phyloP scores from a whole-genome alignment of 1,140 invertebrate genomes.

The Tribolium castaneum region DNA sequence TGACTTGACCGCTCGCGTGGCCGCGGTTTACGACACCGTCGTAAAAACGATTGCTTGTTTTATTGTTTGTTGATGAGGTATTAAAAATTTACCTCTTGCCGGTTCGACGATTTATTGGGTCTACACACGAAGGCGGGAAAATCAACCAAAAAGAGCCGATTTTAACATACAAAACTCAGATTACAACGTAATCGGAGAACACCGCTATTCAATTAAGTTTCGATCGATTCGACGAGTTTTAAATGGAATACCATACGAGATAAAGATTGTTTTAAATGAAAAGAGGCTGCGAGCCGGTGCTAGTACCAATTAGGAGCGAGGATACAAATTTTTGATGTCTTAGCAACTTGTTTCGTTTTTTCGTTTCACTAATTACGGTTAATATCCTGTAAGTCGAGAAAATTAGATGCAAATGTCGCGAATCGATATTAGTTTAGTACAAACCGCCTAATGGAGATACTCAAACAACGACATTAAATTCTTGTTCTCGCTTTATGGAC shows the following conservation, averaged over 20 bases:
- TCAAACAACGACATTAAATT: background rate
- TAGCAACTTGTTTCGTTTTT: background rate
- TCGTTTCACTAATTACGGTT: background rate
- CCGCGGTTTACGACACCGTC: slow-evolving; percentile 11
- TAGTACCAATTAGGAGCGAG: slow-evolving; percentile 29
- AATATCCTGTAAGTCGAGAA: background rate
- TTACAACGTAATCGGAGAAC: slow-evolving; percentile 36
- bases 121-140: slow-evolving; percentile 13
- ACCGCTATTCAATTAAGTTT: slow-evolving; percentile 40
- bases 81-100: slow-evolving; percentile 39
- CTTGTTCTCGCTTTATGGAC: background rate
- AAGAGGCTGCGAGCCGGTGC: background rate
- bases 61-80: slow-evolving; percentile 41
- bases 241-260: slow-evolving; percentile 19
- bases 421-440: background rate
- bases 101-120: slow-evolving; percentile 16
- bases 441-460: background rate
- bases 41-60: slow-evolving; percentile 40
- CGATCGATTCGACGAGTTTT: slow-evolving; percentile 35
- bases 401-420: background rate
- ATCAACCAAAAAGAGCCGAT: background rate
- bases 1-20: slow-evolving; percentile 6
- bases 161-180: slow-evolving; percentile 33
- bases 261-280: slow-evolving; percentile 32
- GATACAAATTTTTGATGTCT: slow-evolving; percentile 26